Conservation (phyloP, 2,888 invertebrate species). For the Noctuana brunneofusca region DNA sequence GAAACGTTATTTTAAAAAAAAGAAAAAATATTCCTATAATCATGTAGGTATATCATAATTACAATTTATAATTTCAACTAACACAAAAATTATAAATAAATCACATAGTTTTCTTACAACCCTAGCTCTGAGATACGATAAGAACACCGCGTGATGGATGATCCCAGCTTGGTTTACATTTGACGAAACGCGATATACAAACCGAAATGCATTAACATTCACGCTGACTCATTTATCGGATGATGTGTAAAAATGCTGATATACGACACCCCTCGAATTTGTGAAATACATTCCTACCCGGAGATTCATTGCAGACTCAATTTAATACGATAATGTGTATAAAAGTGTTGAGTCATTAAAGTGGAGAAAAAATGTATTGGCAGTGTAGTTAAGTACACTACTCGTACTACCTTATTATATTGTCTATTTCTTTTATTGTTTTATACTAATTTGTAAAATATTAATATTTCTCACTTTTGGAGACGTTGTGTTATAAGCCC, state of each 20-base stretch:
- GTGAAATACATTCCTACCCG: conserved; percentile 12
- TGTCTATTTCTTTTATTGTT: background rate
- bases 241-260: conserved; percentile 31
- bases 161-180: conserved; percentile 63
- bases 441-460: too few relatives aligned
- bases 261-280: conserved; percentile 28
- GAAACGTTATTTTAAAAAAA: too few relatives aligned
- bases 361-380: background rate
- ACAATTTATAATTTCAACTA: background rate
- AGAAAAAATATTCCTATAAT: too few relatives aligned
- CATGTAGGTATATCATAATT: too few relatives aligned
- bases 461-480: too few relatives aligned
- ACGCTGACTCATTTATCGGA: conserved; percentile 61
- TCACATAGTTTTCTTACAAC: conserved; percentile 4
- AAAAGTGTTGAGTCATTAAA: conserved; percentile 11
- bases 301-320: conserved; percentile 25
- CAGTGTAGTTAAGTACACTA: background rate
- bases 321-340: conserved; percentile 21
- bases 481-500: too few relatives aligned
- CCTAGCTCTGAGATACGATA: conserved; percentile 48
- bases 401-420: background rate
- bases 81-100: background rate
- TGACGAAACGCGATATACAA: conserved; percentile 74
- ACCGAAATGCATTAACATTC: conserved; percentile 74
- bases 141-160: conserved; percentile 71